Base-by-base conservation (phyloP, 1,140 invertebrate species). In the Aethina tumida region DNA sequence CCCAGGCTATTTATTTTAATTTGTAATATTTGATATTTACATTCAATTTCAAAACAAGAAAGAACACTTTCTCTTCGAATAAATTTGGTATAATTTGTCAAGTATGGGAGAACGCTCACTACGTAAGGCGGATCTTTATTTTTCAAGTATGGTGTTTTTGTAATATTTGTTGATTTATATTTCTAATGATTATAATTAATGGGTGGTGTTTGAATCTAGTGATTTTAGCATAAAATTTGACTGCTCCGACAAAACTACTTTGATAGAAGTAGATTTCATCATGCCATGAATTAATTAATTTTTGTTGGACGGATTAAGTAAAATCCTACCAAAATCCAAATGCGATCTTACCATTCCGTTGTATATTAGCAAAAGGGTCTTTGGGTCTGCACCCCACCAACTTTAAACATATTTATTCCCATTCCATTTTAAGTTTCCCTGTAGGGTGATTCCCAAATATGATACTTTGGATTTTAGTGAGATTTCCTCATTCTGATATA, bases 321-420 rank as follows among this genome's bases (percentile, higher is more conserved):
- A 35, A 12, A 46, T 35, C 12, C 16, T 9, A 5, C 39, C 47
- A 15, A 33, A 46, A 24, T 49, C 43, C 12, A 49, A 21, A 27
- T 38, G 38, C 3, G 39, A 34, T 21, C 27, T 35, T 10, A 49
- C 28, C 2, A 39, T 14, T 2, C 24, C 37, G 9, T 39, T 35
- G 24, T 29, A 43, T 0, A 21, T 9, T 1, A 35, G 20, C 1
- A 33, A 7, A 5, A 49, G 6, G n/a, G 36, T 34, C 9, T 18
- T 13, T 2, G 47, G 43, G 13, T 49, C 34, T 2, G 39, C 30
- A 7, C 43, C 47, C 43, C 47, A 49, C 27, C 34, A 46, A 1
- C 32, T 28, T 43, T 49, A 7, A 49, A 39, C 6, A 49, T 42
- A 32, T 38, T 47, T 12, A 43, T 18, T 1, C 30, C 39, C n/a